Conservation (phyloP, 2,797 vertebrate species). For the Semotilus atromaculatus region DNA sequence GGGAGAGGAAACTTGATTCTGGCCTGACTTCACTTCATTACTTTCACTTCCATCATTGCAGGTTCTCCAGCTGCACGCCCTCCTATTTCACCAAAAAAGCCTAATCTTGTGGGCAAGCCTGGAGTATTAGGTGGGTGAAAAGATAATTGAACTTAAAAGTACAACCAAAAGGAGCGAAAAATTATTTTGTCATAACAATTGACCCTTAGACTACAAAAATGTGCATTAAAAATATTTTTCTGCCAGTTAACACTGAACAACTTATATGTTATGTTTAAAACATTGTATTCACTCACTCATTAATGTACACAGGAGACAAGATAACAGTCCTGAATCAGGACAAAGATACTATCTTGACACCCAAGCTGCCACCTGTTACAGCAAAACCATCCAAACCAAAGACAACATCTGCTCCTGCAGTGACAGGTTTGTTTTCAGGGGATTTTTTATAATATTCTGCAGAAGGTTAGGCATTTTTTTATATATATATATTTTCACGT, state of each 20-base stretch:
- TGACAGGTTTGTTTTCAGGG: constrained; percentile 9
- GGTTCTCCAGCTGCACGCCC: constrained; percentile 64
- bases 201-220: neutral
- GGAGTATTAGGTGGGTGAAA: constrained; percentile 67
- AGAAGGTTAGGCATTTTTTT: neutral
- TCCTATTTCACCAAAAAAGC: constrained; percentile 63
- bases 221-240: neutral
- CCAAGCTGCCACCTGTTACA: constrained; percentile 61
- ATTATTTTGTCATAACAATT: neutral
- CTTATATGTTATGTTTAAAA: neutral
- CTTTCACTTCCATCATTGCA: constrained; percentile 56
- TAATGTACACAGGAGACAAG: constrained; percentile 64
- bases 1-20: neutral
- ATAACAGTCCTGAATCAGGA: constrained; percentile 64
- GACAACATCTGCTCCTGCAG: constrained; percentile 51
- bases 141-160: neutral
- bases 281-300: constrained; percentile 4
- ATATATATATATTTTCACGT: neutral
- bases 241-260: neutral
- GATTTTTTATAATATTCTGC: neutral
- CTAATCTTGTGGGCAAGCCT: constrained; percentile 71
- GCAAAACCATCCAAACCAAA: constrained; percentile 69
- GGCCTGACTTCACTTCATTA: neutral
- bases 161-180: neutral
- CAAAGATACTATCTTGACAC: constrained; percentile 64